These are phyloP conservation scores for Cheracebus regulus DNA, from an alignment of 2,797 vertebrate species.

Conservation along the genomic window DNA sequence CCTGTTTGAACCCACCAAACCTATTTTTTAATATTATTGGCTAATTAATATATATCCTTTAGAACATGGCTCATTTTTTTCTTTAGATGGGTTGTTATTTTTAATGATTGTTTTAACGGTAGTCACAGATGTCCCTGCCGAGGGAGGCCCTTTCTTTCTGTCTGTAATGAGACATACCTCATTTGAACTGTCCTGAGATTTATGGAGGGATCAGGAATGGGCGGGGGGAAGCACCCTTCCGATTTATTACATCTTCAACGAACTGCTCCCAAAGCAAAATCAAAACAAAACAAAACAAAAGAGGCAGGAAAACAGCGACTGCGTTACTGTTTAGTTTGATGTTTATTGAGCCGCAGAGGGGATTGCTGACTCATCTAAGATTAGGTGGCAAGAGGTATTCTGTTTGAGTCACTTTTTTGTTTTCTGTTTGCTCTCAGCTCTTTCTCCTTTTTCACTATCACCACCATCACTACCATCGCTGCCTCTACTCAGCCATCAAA, in stretches of 20 bases:
- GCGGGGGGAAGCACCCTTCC: slow-evolving; percentile 67
- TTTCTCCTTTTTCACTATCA: neutral
- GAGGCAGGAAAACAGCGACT: slow-evolving; percentile 74
- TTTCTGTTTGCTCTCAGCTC: slow-evolving; percentile 68
- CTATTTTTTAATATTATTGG: slow-evolving; percentile 70
- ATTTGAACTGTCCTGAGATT: slow-evolving; percentile 85
- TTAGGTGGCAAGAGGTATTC: slow-evolving; percentile 67
- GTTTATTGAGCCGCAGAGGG: slow-evolving; percentile 75
- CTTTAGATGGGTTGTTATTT: slow-evolving; percentile 77
- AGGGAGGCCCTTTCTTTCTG: slow-evolving; percentile 80
- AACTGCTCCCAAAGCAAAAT: slow-evolving; percentile 85
- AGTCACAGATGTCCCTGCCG: slow-evolving; percentile 63
- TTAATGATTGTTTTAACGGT: slow-evolving; percentile 83
- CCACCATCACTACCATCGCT: neutral
- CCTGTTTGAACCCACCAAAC: slow-evolving; percentile 59
- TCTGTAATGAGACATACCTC: slow-evolving; percentile 84
- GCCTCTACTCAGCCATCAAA: neutral
- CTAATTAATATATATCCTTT: slow-evolving; percentile 70
- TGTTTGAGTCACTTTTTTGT: slow-evolving; percentile 71
- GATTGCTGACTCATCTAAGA: slow-evolving; percentile 71
- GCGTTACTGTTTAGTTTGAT: slow-evolving; percentile 68
- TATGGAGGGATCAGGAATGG: slow-evolving; percentile 77
- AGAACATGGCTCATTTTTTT: slow-evolving; percentile 9
- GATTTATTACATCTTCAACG: slow-evolving; percentile 85
- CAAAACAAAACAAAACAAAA: slow-evolving; percentile 74